Conservation (phyloP, 2,888 invertebrate genomes). For the Colostygia pectinataria region DNA sequence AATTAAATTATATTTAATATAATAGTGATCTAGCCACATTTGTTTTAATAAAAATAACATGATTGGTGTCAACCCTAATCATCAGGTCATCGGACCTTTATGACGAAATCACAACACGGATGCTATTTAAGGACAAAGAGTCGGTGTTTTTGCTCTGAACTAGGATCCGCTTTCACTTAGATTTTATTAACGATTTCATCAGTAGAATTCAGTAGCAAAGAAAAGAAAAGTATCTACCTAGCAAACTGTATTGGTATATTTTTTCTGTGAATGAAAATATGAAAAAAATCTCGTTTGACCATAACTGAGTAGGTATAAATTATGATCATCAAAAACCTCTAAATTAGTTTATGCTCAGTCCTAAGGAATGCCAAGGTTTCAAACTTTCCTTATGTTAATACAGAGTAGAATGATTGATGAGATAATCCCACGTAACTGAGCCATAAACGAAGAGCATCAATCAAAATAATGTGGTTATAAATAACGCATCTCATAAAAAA, state of each 20-base stretch:
- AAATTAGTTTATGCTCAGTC: conserved; percentile 9
- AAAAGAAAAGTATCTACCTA: no score
- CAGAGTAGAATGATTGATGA: conserved; percentile 28
- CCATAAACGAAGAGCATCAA: conserved; percentile 20
- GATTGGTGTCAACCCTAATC: conserved; percentile 25
- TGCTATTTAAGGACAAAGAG: conserved; percentile 69
- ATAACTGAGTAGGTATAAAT: conserved; percentile 1
- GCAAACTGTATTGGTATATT: no score
- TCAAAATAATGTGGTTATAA: conserved; percentile 21
- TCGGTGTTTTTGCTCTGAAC: conserved; percentile 45
- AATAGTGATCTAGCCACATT: no score
- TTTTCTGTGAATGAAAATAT: neutral
- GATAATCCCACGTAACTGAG: conserved; percentile 17
- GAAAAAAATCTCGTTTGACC: neutral
- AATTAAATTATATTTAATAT: no score
- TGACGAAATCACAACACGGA: conserved; percentile 64
- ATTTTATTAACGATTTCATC: conserved; percentile 30
- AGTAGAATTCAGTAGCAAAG: neutral
- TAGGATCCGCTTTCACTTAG: conserved; percentile 53
- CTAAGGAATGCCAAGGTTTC: conserved; percentile 14
- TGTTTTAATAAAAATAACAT: no score
- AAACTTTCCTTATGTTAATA: conserved; percentile 27
- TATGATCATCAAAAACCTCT: conserved; percentile 6
- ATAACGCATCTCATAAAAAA: conserved; percentile 23
- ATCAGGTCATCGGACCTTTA: conserved; percentile 35